Conservation (phyloP, 2,113 vertebrate genomes). For the Pyxicephalus adspersus region DNA sequence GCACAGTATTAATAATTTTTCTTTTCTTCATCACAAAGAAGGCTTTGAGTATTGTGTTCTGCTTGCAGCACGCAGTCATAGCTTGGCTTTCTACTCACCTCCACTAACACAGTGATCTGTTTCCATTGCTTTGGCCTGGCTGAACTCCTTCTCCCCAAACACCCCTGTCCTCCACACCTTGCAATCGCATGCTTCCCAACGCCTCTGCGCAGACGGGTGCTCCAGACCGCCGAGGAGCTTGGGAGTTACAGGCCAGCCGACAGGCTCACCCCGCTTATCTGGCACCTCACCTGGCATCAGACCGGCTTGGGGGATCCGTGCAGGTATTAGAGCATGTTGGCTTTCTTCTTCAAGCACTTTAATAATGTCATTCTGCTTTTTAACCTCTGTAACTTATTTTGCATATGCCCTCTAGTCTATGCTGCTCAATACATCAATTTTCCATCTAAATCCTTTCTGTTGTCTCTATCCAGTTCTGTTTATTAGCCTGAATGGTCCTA, state of each 20-base stretch:
- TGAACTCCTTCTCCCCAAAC: conserved; percentile 60
- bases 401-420: not conserved
- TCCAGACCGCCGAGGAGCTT: conserved; percentile 95
- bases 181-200: conserved; percentile 65
- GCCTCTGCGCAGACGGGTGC: conserved; percentile 79
- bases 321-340: conserved; percentile 81
- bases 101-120: conserved; percentile 63
- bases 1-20: not conserved
- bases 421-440: too few relatives aligned
- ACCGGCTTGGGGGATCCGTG: conserved; percentile 98
- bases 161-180: conserved; percentile 59
- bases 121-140: conserved; percentile 75
- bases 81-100: conserved; percentile 54
- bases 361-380: not conserved
- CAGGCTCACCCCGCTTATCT: conserved; percentile 96
- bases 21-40: not conserved
- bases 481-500: too few relatives aligned
- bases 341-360: not conserved
- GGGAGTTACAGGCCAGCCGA: conserved; percentile 94
- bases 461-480: too few relatives aligned
- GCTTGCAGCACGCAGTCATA: conserved; percentile 47
- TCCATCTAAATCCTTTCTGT: too few relatives aligned
- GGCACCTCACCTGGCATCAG: conserved; percentile 95
- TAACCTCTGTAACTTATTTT: not conserved
- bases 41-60: conserved; percentile 5